Evolutionary conservation across 2,797 vertebrate genomes (phyloP).

Genomic region (Florisuga fusca): DNA sequence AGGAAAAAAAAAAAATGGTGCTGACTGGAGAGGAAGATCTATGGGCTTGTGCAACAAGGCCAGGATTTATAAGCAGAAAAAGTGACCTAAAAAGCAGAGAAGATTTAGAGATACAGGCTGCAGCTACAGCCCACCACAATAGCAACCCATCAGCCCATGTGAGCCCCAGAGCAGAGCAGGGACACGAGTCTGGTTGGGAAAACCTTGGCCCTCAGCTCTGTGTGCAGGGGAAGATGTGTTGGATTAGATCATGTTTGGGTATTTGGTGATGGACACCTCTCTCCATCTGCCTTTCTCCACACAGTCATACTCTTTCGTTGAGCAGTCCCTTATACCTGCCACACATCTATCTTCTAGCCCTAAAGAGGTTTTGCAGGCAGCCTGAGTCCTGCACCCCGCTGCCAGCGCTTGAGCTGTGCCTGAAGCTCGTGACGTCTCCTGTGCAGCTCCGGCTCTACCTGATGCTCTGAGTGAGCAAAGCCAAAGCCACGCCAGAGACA

Average conservation of each 20-base stretch:
- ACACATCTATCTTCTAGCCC: background rate
- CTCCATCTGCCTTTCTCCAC: background rate
- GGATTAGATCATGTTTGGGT: background rate
- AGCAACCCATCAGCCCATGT: background rate
- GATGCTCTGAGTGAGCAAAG: background rate
- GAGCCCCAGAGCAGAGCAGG: background rate
- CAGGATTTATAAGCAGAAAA: constrained; percentile 57
- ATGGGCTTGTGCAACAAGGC: constrained; percentile 39
- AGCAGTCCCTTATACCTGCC: background rate
- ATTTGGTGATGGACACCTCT: background rate
- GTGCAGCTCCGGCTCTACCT: background rate
- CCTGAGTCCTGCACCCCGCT: background rate
- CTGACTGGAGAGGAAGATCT: constrained; percentile 58
- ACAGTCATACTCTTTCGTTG: background rate
- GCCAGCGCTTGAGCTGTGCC: background rate
- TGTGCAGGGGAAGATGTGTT: background rate
- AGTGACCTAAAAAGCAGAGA: constrained; percentile 51
- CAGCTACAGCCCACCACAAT: background rate
- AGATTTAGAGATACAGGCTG: constrained; percentile 40
- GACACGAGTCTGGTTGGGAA: background rate
- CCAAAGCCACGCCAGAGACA: background rate
- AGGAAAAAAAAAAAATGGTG: constrained; percentile 48
- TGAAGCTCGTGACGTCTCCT: background rate
- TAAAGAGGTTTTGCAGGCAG: background rate
- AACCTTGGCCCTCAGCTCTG: background rate